Conservation (phyloP, 2,797 vertebrate genomes). For the Spinus olivaceus region DNA sequence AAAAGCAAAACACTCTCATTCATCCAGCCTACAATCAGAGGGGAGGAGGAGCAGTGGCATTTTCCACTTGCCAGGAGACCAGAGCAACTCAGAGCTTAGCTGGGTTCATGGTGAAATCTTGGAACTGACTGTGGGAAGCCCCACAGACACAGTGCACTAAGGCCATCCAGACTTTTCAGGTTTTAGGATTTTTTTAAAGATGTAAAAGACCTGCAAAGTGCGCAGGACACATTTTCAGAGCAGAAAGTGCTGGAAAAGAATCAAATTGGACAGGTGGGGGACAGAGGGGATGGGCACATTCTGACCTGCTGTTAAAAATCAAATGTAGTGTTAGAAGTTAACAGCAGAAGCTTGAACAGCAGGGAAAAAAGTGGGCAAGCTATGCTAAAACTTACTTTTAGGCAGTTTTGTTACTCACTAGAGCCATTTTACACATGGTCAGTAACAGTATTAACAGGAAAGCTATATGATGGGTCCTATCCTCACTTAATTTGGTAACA, state of each 20-base stretch:
- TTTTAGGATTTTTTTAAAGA: neutral
- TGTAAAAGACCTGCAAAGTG: neutral
- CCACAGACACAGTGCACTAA: neutral
- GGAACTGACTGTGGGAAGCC: neutral
- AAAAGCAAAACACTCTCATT: neutral
- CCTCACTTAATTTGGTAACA: neutral
- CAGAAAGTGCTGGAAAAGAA: neutral
- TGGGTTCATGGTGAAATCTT: fast-evolving
- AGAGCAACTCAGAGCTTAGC: fast-evolving
- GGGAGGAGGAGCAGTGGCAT: neutral
- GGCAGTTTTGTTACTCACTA: neutral
- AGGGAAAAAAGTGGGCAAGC: neutral
- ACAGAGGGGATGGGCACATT: neutral
- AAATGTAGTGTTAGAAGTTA: neutral
- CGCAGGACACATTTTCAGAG: neutral
- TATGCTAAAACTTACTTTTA: neutral
- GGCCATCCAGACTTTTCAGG: neutral
- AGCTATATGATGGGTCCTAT: neutral
- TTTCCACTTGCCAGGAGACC: fast-evolving
- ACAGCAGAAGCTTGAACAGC: neutral
- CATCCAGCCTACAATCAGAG: neutral
- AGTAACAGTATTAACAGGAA: neutral
- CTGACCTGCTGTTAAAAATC: neutral
- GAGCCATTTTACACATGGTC: neutral
- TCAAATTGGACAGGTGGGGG: neutral